These are phyloP conservation scores for Donacobius atricapilla DNA, from an alignment of 2,113 vertebrate species.

Conservation along the genomic window DNA sequence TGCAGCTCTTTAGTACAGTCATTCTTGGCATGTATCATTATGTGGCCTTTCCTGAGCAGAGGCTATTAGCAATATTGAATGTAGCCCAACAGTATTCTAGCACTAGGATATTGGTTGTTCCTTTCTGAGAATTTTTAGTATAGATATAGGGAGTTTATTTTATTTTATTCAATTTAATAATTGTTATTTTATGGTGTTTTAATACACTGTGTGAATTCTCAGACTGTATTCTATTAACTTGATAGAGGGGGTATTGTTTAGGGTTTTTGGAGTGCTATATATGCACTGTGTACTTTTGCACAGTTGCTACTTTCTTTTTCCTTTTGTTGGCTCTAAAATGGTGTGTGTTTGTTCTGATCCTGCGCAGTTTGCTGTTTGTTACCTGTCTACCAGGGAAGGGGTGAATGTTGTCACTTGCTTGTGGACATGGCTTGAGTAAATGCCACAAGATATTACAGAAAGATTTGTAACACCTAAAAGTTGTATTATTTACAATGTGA, in stretches of 20 bases:
- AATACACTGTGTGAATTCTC: background rate
- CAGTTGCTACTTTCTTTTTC: background rate
- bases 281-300: background rate
- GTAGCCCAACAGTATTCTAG: background rate
- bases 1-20: background rate
- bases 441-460: background rate
- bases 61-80: background rate
- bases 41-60: background rate
- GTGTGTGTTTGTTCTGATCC: background rate
- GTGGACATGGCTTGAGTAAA: background rate
- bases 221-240: background rate
- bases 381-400: background rate
- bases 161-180: background rate
- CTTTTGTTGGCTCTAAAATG: background rate
- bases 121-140: background rate
- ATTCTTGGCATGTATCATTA: background rate
- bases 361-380: background rate
- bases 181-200: background rate
- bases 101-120: background rate
- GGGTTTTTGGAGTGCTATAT: fast-evolving
- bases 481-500: background rate
- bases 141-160: background rate
- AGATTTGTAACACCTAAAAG: background rate
- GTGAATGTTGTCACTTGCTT: background rate
- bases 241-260: background rate